These are phyloP conservation scores for Heliocidaris tuberculata DNA, from an alignment of 35 echinoderm and acorn worm genomes.

Conservation along the genomic window DNA sequence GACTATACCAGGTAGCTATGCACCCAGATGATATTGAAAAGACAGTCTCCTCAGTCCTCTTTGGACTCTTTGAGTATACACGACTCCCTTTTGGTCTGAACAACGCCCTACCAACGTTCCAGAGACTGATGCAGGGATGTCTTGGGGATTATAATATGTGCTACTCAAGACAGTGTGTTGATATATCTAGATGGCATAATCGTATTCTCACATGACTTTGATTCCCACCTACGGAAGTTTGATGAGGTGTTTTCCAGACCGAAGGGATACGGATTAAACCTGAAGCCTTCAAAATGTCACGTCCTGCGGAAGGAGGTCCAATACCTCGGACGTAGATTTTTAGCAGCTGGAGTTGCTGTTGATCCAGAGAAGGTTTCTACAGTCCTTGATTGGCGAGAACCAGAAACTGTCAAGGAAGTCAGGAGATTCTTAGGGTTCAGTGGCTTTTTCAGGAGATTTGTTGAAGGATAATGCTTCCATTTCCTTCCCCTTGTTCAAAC, in stretches of 20 bases:
- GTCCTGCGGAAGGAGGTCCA: too few species aligned
- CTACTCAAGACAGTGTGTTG: constrained; percentile 31
- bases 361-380: too few species aligned
- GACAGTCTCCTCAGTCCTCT: constrained; percentile 23
- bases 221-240: constrained; percentile 8
- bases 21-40: neutral
- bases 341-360: too few species aligned
- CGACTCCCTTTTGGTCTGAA: constrained; percentile 29
- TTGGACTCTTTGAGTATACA: constrained; percentile 41
- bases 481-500: too few species aligned
- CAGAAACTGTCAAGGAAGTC: too few species aligned
- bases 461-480: too few species aligned
- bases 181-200: constrained; percentile 56
- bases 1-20: constrained; percentile 22
- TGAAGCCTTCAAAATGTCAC: constrained; percentile 52
- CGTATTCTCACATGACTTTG: constrained; percentile 34
- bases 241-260: constrained; percentile 13
- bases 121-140: neutral
- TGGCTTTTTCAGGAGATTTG: too few species aligned
- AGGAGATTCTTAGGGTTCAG: too few species aligned
- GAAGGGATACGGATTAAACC: constrained; percentile 22
- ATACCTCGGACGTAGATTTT: too few species aligned
- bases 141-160: constrained; percentile 28
- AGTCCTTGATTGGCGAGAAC: too few species aligned
- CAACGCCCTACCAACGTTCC: constrained; percentile 44